These are phyloP conservation scores for Steinernema feltiae DNA, from an alignment of 1,140 invertebrate genomes.

Conservation along the genomic window DNA sequence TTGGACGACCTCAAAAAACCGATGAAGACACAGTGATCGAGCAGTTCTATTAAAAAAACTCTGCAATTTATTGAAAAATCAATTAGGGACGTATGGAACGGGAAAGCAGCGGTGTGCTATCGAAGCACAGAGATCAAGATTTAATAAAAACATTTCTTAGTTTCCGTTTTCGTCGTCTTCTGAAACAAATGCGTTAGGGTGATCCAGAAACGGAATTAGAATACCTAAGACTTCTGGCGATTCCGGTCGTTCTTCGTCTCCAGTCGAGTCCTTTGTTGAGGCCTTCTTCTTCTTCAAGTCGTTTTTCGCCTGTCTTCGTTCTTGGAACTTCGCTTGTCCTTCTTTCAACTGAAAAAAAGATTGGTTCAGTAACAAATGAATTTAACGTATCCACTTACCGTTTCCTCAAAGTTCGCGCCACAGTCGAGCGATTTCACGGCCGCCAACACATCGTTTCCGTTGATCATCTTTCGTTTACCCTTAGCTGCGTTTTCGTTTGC, in stretches of 20 bases:
- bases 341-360: slow-evolving; percentile 17
- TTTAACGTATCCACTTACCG: slow-evolving; percentile 4
- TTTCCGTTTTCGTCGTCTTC: not conserved
- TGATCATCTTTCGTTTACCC: slow-evolving; percentile 23
- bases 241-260: not conserved
- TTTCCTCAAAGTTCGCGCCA: slow-evolving; percentile 18
- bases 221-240: slow-evolving; percentile 3
- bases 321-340: slow-evolving; percentile 7
- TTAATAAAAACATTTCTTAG: not conserved
- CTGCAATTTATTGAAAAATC: too few relatives aligned
- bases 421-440: slow-evolving; percentile 23
- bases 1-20: not conserved
- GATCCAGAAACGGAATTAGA: not conserved
- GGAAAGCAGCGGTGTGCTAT: not conserved
- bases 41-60: slow-evolving; percentile 16
- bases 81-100: not conserved
- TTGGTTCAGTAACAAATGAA: slow-evolving; percentile 21
- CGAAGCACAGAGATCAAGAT: not conserved
- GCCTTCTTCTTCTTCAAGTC: slow-evolving; percentile 9
- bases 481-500: slow-evolving; percentile 22
- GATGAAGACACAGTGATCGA: not conserved
- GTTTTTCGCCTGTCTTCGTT: not conserved
- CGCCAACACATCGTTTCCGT: slow-evolving; percentile 23
- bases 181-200: not conserved
- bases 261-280: not conserved